Base-by-base conservation (phyloP, 2,797 vertebrate species). In the Onychomys leucogaster region DNA sequence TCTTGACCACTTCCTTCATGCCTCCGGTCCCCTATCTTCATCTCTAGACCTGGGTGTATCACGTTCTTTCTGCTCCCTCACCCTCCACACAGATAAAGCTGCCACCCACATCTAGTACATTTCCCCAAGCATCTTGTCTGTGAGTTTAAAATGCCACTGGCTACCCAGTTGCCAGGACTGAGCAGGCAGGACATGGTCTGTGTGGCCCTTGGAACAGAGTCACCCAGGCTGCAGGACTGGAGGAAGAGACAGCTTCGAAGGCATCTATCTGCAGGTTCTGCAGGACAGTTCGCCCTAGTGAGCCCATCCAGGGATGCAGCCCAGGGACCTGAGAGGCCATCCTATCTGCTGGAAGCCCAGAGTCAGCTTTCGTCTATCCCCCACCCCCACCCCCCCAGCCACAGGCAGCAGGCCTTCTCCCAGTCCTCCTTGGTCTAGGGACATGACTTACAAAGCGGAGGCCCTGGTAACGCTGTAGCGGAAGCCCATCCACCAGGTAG, bases 401-500 rank as follows among this genome's bases (percentile, higher is more conserved):
- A 65, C 0, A 63, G 55, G 59, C 75, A 69, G 2, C 19, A n/a
- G 57, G 34, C 23, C 94, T 90, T 46, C 9, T 25, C 65, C 55
- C n/a, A 13, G 32, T 46, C 61, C 46, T 29, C 78, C 41, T 61
- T n/a, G 3, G 25, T 69, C 63, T 27, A 8, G 41, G 23, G 49
- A 77, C 25, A 9, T 43, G 49, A 99, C 99, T 98, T 99, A 99
- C 99, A 97, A 99, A 99, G 91, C 99, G 99, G 67, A 99, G 98
- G n/a, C 99, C 99, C 97, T 99, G 99, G 97, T 99, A 99, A 92
- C 99, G 99, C 27, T 98, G 93, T 82, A 99, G 98, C 21, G 98
- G 98, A 9, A 99, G 99, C 96, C 99, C 99, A 88, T 98, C 99
- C 94, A 99, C 98, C 59, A 99, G 98, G 97, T 99, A 99, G 98